These are phyloP conservation scores for Drosophila busckii DNA, from an alignment of 1,140 invertebrate genomes.

Conservation along the genomic window DNA sequence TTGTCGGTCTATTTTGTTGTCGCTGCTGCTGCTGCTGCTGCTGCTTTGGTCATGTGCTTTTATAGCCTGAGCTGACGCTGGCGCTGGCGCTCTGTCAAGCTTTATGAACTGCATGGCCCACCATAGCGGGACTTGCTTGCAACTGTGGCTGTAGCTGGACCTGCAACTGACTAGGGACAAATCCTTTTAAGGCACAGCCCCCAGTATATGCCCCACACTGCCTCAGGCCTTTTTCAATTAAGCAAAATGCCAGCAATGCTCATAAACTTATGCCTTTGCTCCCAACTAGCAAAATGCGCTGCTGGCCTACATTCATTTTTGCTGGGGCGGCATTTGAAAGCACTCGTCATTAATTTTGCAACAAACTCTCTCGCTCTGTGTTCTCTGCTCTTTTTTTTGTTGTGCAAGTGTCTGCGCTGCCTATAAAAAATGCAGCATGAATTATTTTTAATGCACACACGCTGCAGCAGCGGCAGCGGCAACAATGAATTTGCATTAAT, in stretches of 20 bases:
- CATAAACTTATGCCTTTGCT: constrained; percentile 49
- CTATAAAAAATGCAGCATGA: constrained; percentile 63
- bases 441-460: constrained; percentile 57
- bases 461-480: constrained; percentile 17
- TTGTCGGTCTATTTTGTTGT: constrained; percentile 65
- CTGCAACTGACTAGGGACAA: constrained; percentile 59
- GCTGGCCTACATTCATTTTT: constrained; percentile 44
- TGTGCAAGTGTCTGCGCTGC: constrained; percentile 27
- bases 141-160: constrained; percentile 1
- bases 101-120: constrained; percentile 56
- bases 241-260: constrained; percentile 72
- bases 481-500: constrained; percentile 77
- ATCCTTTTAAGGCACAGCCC: constrained; percentile 58
- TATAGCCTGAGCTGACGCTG: constrained; percentile 35
- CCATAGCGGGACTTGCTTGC: constrained; percentile 26
- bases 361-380: constrained; percentile 33
- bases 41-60: constrained; percentile 71
- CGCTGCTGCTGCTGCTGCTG: constrained; percentile 33
- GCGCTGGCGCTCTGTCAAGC: constrained; percentile 43
- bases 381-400: constrained; percentile 16
- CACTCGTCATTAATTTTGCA: constrained; percentile 46
- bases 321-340: too few species aligned
- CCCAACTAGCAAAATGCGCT: constrained; percentile 18
- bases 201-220: constrained; percentile 41
- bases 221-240: constrained; percentile 69